Evolutionary conservation across 2,888 invertebrate genomes (phyloP), one percentile per base, ranked within the genome.

Genomic region (Lithophane semibrunnea): DNA sequence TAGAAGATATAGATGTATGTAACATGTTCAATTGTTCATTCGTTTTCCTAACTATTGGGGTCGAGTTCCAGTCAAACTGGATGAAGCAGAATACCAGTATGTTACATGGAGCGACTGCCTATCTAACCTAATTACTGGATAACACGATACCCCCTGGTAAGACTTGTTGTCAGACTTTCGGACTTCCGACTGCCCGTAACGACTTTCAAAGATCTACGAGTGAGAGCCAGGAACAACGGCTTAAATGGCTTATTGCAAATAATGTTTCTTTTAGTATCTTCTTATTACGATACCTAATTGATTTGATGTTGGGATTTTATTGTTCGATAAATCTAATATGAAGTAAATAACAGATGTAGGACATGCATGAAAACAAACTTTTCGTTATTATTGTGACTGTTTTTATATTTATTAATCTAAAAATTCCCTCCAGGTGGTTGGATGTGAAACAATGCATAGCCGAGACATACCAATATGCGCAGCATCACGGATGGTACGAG

Each of bases 401-500:
- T 37, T 37, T 37, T 37, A 37, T 37, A 37, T 37, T 37, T 37
- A 37, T 37, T 1, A 37, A 37, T 37, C 37, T 0, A 16, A 12
- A 9, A 21, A 9, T 72, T 80, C 2, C 12, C 21, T 16, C 0
- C 78, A 97, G 98, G 95, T 99, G 99, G 98, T 96, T 97, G n/a
- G 98, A 99, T 89, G 97, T 99, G 54, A 97, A 98, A 90, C 98
- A 98, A 90, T 97, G 97, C 10, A 91, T 99, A 0, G 93, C 97
- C 24, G 98, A 98, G 77, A 97, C 98, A 0, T 99, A 98, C 95
- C 97, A 97, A 69, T 98, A 98, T 91, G 98, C 98, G 0, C 98
- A 98, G 90, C 98, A 98, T 88, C 98, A 99, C 91, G 99, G 99
- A 78, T 99, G 98, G 98, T 97, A 97, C 91, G 98, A 98, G 89